These are phyloP conservation scores for Xenopus petersii DNA, from an alignment of 2,797 vertebrate species.

Conservation along the genomic window DNA sequence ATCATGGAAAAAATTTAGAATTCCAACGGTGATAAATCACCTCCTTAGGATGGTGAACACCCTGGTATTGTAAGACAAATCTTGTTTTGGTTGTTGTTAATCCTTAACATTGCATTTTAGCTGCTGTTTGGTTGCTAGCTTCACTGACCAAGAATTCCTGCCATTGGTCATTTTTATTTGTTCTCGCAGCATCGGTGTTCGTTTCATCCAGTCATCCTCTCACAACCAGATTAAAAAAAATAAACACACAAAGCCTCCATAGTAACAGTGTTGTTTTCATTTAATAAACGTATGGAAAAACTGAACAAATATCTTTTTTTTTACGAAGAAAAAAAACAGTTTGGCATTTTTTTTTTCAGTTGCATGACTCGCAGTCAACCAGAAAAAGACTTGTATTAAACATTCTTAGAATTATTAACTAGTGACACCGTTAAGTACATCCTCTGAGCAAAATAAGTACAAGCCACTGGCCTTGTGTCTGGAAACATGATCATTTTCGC, in stretches of 20 bases:
- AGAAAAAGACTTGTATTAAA: conserved; percentile 16
- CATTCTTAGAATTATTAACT: conserved; percentile 12
- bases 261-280: conserved; percentile 32
- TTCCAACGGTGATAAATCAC: too few species aligned
- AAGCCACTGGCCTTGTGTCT: conserved; percentile 12
- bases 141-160: too few species aligned
- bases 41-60: too few species aligned
- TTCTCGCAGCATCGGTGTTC: too few species aligned
- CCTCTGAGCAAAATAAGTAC: conserved; percentile 9
- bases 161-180: too few species aligned
- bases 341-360: conserved; percentile 32
- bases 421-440: conserved; percentile 18
- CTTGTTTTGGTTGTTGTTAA: too few species aligned
- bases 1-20: too few species aligned
- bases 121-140: too few species aligned
- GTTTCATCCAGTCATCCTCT: too few species aligned
- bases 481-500: neutral
- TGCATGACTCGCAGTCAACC: conserved; percentile 32
- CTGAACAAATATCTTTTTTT: conserved; percentile 25
- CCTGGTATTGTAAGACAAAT: too few species aligned
- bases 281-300: conserved; percentile 40
- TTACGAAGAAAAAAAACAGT: conserved; percentile 27
- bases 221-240: too few species aligned
- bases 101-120: too few species aligned
- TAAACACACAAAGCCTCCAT: neutral